Percentiles rank a stretch among this genome's conserved stretches.
These are phyloP conservation scores for Harpagifer antarcticus DNA, from an alignment of 2,797 vertebrate species.

Conservation along the genomic window DNA sequence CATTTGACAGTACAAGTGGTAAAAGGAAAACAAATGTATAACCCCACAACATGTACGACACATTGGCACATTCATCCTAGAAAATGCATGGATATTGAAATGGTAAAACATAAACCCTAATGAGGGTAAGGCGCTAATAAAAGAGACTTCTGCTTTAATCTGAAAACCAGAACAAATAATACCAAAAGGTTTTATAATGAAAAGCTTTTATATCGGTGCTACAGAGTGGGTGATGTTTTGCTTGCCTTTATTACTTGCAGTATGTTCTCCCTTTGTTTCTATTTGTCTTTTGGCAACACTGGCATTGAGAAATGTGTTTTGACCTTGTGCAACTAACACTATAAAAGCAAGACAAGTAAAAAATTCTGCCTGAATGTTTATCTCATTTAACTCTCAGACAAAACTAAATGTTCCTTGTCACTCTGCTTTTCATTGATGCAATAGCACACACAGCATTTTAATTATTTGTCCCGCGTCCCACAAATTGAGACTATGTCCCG, in stretches of 20 bases:
- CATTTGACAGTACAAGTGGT: conserved; percentile 34
- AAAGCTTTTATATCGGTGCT: conserved; percentile 47
- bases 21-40: conserved; percentile 17
- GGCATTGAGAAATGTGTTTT: conserved; percentile 6
- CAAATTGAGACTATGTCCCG: too few species aligned
- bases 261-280: conserved; percentile 42
- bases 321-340: conserved; percentile 12
- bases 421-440: neutral
- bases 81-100: conserved; percentile 29
- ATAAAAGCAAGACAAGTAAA: neutral
- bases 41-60: conserved; percentile 26
- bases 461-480: too few species aligned
- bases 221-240: conserved; percentile 27
- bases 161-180: conserved; percentile 50
- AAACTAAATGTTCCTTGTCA: neutral
- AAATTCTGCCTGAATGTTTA: conserved; percentile 1
- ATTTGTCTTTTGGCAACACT: conserved; percentile 23
- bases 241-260: conserved; percentile 39
- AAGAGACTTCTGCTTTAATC: conserved; percentile 55
- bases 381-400: neutral
- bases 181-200: conserved; percentile 49
- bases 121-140: conserved; percentile 44
- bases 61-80: conserved; percentile 46
- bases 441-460: too few species aligned
- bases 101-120: conserved; percentile 37